phyloP scores from a whole-genome alignment of 2,113 vertebrate genomes.

The Hemibagrus wyckioides region DNA sequence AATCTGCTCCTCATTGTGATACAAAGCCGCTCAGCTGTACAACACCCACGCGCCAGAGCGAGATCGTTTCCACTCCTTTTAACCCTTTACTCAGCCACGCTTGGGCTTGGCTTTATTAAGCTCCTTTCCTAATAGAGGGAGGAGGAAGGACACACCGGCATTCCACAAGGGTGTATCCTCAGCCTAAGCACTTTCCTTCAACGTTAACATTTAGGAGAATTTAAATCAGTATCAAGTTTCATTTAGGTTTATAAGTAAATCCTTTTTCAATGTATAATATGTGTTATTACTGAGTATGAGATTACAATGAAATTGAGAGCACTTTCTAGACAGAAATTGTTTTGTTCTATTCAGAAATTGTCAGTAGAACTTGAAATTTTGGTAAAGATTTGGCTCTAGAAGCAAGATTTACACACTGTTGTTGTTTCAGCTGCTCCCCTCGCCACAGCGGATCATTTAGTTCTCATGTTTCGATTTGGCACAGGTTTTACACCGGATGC shows the following conservation, averaged over 20 bases:
- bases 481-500: no score
- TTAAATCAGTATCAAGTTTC: not conserved
- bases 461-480: no score
- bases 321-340: not conserved
- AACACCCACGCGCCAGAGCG: slow-evolving; percentile 1
- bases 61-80: slow-evolving; percentile 36
- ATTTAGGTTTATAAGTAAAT: no score
- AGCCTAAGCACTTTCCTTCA: not conserved
- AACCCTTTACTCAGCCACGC: not conserved
- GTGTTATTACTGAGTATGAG: not conserved
- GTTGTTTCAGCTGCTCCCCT: no score
- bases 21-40: slow-evolving; percentile 1
- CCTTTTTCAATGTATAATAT: no score
- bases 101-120: not conserved
- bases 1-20: slow-evolving; percentile 3
- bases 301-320: not conserved
- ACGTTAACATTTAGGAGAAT: not conserved
- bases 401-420: not conserved
- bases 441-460: no score
- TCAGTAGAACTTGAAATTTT: not conserved
- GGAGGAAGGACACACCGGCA: not conserved
- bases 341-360: not conserved
- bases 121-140: not conserved
- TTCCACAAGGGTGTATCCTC: not conserved
- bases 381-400: not conserved